phyloP scores from a whole-genome alignment of 64 coral and sea anemone genomes.

The Montipora foliosa region DNA sequence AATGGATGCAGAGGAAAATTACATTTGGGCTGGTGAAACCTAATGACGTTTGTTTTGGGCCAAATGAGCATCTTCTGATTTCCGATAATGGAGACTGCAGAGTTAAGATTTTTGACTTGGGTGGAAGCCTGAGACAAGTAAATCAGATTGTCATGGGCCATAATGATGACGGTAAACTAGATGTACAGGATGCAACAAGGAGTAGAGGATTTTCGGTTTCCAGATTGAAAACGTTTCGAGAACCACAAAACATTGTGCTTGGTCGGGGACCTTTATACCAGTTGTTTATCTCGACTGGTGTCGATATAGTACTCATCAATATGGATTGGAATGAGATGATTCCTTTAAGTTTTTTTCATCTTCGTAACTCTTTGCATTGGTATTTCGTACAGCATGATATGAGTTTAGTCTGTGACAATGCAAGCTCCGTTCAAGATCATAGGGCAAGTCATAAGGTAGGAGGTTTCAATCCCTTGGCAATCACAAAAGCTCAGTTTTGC shows the following conservation, averaged over 20 bases:
- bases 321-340: constrained; percentile 19
- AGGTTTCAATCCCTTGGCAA: constrained; percentile 28
- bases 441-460: constrained; percentile 11
- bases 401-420: constrained; percentile 21
- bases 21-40: not conserved
- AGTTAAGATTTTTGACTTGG: constrained; percentile 13
- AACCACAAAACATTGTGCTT: not conserved
- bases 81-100: constrained; percentile 1
- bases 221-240: not conserved
- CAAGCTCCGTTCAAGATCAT: constrained; percentile 32
- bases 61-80: constrained; percentile 19
- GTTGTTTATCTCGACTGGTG: not conserved
- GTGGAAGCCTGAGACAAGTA: not conserved
- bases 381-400: not conserved
- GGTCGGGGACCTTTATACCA: constrained; percentile 3
- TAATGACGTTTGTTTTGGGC: constrained; percentile 36
- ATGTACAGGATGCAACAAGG: not conserved
- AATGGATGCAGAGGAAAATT: constrained; percentile 4
- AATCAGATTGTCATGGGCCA: constrained; percentile 36
- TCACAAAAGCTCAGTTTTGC: constrained; percentile 34
- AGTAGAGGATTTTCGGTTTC: not conserved
- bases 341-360: not conserved
- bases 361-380: constrained; percentile 1
- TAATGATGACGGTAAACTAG: not conserved
- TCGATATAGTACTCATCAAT: constrained; percentile 17